Conservation (phyloP, 2,888 invertebrate genomes). For the Amphiduros pacificus region DNA sequence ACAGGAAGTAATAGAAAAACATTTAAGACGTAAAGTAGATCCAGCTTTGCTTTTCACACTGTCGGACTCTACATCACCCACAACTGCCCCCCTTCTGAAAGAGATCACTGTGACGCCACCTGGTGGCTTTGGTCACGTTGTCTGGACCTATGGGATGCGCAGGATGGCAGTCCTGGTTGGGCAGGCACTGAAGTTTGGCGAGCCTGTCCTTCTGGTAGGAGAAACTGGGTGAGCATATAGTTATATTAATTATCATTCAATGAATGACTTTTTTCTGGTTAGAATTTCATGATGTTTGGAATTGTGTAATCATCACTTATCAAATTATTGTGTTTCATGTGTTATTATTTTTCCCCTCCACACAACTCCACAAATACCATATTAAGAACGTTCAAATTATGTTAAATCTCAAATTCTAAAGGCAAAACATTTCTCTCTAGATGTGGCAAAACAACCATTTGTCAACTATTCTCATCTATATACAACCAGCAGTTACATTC, state of each 20-base stretch:
- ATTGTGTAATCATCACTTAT: too few species aligned
- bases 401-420: too few species aligned
- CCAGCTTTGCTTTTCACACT: constrained; percentile 71
- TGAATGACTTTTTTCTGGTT: too few species aligned
- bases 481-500: constrained; percentile 70
- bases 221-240: constrained; percentile 76
- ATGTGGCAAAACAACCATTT: constrained; percentile 95
- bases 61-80: constrained; percentile 69
- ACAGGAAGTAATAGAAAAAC: constrained; percentile 67
- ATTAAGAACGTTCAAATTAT: too few species aligned
- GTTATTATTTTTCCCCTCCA: too few species aligned
- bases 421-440: too few species aligned
- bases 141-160: constrained; percentile 93
- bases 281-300: too few species aligned
- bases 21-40: constrained; percentile 76
- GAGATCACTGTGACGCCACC: constrained; percentile 4
- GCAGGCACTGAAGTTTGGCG: constrained; percentile 84
- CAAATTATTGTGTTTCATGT: too few species aligned
- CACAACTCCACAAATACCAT: too few species aligned
- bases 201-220: constrained; percentile 93
- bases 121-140: constrained; percentile 74
- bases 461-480: constrained; percentile 78
- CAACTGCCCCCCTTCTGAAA: constrained; percentile 64
- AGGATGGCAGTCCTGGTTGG: constrained; percentile 67
- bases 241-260: too few species aligned